Evolutionary conservation across 2,888 invertebrate species (phyloP), one percentile per base, ranked within the genome.

Genomic region (Scrobipalpa atriplicella): DNA sequence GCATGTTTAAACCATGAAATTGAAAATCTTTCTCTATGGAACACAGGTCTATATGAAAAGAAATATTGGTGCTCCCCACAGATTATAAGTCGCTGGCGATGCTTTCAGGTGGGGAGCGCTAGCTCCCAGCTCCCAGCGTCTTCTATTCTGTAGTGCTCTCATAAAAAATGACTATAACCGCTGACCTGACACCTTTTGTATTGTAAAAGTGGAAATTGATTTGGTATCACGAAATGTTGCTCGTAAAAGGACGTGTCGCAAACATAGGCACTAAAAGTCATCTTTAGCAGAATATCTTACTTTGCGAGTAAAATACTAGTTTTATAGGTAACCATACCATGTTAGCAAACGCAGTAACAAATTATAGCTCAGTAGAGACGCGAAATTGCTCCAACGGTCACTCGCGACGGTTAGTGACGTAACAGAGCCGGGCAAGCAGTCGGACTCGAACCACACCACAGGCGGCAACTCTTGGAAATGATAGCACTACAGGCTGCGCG

Each of bases 361-460:
- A 47, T 43, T 29, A 36, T n/a, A 18, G 62, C 41, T 62, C 68
- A 16, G 5, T 19, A 13, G 51, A 51, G 16, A 51, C 29, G 19
- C 52, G 9, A 36, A 51, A 54, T 39, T 13, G 54, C 52, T 39
- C 64, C 64, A 64, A 69, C 72, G 69, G 71, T 66, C 63, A 65
- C 62, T 43, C 41, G 66, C 52, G 71, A 62, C 69, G 69, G 69
- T 71, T 71, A 68, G 68, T 71, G 54, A 64, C 64, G 64, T 64
- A 70, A 71, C 68, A 64, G 66, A 64, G 67, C 69, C 68, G 63
- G 66, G 47, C 69, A 61, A 62, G 43, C 66, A 62, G 54, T 56
- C 38, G 51, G 51, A 52, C n/a, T 41, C 38, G 51, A 39, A 52
- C n/a, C 43, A 10, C n/a, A 43, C 19, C 10, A 5, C 29, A n/a